These are phyloP conservation scores for Romanogobio albipinnatus DNA, from an alignment of 2,113 vertebrate species.

Conservation along the genomic window DNA sequence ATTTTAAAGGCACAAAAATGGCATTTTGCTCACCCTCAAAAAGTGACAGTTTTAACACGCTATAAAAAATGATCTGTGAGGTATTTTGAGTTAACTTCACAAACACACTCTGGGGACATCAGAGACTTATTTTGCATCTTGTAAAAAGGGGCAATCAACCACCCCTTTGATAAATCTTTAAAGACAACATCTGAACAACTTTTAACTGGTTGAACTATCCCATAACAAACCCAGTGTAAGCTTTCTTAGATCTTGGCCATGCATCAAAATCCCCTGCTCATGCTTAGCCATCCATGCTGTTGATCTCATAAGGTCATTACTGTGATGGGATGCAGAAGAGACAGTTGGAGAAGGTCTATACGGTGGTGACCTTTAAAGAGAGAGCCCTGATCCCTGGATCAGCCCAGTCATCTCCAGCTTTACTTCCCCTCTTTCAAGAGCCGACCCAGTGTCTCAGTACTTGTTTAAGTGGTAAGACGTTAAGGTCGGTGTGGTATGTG, in stretches of 20 bases:
- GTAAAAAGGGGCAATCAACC: too few species aligned
- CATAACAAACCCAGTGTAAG: neutral
- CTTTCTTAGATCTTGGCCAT: neutral
- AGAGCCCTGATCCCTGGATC: slow-evolving; percentile 63
- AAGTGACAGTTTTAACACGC: too few species aligned
- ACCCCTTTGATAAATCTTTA: too few species aligned
- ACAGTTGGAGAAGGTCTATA: slow-evolving; percentile 52
- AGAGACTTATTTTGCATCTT: too few species aligned
- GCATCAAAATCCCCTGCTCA: slow-evolving; percentile 13
- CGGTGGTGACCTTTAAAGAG: slow-evolving; percentile 72
- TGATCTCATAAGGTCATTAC: slow-evolving; percentile 64
- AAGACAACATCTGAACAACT: too few species aligned
- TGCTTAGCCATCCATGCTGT: slow-evolving; percentile 67
- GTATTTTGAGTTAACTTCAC: too few species aligned
- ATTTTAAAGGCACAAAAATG: too few species aligned
- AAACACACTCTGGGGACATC: too few species aligned
- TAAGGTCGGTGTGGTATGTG: neutral
- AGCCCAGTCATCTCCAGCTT: slow-evolving; percentile 61
- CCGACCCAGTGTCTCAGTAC: slow-evolving; percentile 13
- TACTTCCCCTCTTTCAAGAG: slow-evolving; percentile 39
- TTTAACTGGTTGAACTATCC: neutral
- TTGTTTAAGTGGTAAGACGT: neutral
- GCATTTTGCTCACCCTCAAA: too few species aligned
- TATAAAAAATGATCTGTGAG: too few species aligned
- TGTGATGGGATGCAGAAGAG: slow-evolving; percentile 33